Conservation (phyloP, 35 echinoderm and acorn worm species). For the Lytechinus variegatus region DNA sequence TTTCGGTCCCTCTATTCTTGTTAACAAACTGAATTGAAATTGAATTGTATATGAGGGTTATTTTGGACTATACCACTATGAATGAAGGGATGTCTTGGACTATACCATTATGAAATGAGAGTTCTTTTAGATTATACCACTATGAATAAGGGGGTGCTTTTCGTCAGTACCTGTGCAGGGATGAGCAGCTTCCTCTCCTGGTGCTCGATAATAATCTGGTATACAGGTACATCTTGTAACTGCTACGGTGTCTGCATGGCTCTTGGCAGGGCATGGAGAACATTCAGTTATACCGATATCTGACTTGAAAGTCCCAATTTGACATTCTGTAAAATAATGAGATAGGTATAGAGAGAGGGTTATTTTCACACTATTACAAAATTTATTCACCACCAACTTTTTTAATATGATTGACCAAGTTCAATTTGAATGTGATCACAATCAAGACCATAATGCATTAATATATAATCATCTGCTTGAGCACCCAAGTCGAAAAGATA, state of each 20-base stretch:
- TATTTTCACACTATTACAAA: not conserved
- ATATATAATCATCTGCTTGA: too few species aligned
- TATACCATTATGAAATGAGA: conserved; percentile 13
- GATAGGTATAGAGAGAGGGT: not conserved
- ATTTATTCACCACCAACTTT: not conserved
- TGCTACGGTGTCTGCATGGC: conserved; percentile 61
- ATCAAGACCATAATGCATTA: too few species aligned
- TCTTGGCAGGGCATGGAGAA: conserved; percentile 63
- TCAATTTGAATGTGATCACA: too few species aligned
- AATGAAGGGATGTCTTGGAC: not conserved
- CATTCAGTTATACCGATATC: conserved; percentile 49
- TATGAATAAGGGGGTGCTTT: not conserved
- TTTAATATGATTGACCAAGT: too few species aligned
- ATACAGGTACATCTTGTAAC: conserved; percentile 64
- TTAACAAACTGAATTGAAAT: too few species aligned
- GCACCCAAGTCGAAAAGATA: too few species aligned
- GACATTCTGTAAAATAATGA: conserved; percentile 56
- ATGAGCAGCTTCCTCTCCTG: conserved; percentile 39
- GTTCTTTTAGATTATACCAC: not conserved
- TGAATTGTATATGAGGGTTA: too few species aligned
- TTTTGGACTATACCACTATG: not conserved
- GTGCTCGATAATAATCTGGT: conserved; percentile 59
- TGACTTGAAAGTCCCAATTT: conserved; percentile 68
- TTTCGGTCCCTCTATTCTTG: too few species aligned
- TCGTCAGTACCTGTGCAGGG: conserved; percentile 54